Conservation (phyloP, 2,888 invertebrate species). For the Amorpha juglandis region DNA sequence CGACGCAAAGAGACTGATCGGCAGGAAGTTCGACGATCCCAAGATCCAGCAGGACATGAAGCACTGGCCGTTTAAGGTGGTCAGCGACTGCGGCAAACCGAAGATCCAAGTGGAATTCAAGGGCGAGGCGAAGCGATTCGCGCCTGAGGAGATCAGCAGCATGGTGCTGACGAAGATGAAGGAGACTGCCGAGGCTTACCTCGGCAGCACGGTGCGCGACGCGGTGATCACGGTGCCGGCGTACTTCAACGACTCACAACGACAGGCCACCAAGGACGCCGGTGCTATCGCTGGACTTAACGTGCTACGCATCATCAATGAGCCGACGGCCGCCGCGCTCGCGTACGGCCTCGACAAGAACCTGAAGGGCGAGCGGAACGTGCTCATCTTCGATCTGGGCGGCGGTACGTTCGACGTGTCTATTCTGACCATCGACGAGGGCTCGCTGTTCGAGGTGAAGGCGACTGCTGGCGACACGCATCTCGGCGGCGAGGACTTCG, state of each 20-base stretch:
- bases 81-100: conserved; percentile 86
- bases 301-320: conserved; percentile 94
- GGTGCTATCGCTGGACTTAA: conserved; percentile 93
- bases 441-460: conserved; percentile 91
- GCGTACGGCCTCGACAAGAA: conserved; percentile 93
- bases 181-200: conserved; percentile 89
- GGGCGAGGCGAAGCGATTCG: conserved; percentile 86
- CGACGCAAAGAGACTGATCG: conserved; percentile 92
- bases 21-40: conserved; percentile 88
- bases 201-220: conserved; percentile 86
- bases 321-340: conserved; percentile 94
- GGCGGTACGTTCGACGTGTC: conserved; percentile 97
- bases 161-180: conserved; percentile 94
- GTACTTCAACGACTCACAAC: conserved; percentile 90
- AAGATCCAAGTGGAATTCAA: conserved; percentile 88
- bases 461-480: conserved; percentile 93
- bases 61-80: conserved; percentile 92
- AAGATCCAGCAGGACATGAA: conserved; percentile 92
- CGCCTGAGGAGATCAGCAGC: conserved; percentile 89
- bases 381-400: conserved; percentile 89
- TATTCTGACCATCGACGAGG: conserved; percentile 94
- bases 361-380: conserved; percentile 89
- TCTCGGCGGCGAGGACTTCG: conserved; percentile 90
- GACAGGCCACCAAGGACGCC: conserved; percentile 94
- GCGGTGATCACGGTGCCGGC: conserved; percentile 93